Conservation (phyloP, 2,797 vertebrate genomes). For the Scolopax rusticola region DNA sequence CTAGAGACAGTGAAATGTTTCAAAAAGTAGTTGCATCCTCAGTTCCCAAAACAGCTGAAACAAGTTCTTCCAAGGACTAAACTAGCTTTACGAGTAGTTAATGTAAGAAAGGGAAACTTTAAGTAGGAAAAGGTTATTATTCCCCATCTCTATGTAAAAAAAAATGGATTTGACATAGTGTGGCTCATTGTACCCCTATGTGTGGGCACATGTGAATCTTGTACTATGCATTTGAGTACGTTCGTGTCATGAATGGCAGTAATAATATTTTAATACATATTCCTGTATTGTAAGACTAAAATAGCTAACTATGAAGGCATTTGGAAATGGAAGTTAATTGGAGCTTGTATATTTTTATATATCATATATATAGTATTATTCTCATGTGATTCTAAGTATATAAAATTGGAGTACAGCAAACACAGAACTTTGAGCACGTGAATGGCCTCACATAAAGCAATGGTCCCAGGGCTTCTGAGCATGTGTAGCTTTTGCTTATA, state of each 20-base stretch:
- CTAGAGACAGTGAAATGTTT: neutral
- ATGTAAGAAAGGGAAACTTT: neutral
- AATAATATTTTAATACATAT: neutral
- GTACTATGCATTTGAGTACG: neutral
- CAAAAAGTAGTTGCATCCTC: neutral
- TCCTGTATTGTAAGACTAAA: neutral
- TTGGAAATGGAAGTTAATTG: neutral
- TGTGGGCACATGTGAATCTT: neutral
- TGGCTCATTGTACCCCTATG: neutral
- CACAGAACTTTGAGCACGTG: neutral
- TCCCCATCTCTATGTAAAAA: neutral
- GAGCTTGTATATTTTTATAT: neutral
- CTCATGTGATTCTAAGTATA: neutral
- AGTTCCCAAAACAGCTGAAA: neutral
- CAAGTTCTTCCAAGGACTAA: neutral
- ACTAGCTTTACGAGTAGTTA: neutral
- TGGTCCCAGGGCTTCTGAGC: neutral
- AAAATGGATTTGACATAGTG: neutral
- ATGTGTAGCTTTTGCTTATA: neutral
- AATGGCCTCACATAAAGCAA: neutral
- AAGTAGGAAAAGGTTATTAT: neutral
- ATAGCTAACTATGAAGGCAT: neutral
- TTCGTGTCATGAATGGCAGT: neutral
- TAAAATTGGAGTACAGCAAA: neutral
- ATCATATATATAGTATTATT: neutral